A percentile compares a stretch with the other conserved stretches of the same genome.
Evolutionary conservation across 2,113 vertebrate species (phyloP).

Genomic region (Triplophysa dalaica): DNA sequence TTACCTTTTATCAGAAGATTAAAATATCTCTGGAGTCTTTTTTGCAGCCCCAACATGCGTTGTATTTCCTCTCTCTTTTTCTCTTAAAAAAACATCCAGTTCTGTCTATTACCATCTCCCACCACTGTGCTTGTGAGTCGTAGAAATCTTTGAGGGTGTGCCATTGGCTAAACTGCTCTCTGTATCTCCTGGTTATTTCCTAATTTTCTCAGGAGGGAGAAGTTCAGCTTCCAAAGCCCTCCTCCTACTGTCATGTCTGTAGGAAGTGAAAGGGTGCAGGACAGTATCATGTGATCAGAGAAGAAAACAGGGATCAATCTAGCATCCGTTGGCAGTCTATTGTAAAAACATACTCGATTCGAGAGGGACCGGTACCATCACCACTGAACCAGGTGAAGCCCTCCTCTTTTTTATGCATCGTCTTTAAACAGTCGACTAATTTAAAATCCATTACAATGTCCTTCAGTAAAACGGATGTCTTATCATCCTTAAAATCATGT

Average conservation of each 20-base stretch:
- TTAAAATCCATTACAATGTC: background rate
- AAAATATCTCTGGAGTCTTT: slow-evolving; percentile 26
- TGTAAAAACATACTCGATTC: slow-evolving; percentile 39
- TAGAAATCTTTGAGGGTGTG: slow-evolving; percentile 23
- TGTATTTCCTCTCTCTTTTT: background rate
- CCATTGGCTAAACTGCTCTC: slow-evolving; percentile 20
- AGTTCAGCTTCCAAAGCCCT: slow-evolving; percentile 48
- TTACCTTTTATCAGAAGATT: background rate
- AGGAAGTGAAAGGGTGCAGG: slow-evolving; percentile 12
- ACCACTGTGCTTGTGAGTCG: slow-evolving; percentile 31
- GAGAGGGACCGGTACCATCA: slow-evolving; percentile 20
- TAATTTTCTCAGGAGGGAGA: slow-evolving; percentile 20
- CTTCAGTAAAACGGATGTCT: background rate
- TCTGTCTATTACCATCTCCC: slow-evolving; percentile 40
- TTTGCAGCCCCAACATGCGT: slow-evolving; percentile 34
- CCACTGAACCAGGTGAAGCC: slow-evolving; percentile 11
- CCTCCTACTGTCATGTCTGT: background rate
- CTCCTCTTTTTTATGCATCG: background rate
- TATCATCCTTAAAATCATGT: background rate
- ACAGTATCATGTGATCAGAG: slow-evolving; percentile 19
- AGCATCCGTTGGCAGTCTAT: slow-evolving; percentile 8
- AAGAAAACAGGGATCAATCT: slow-evolving; percentile 38
- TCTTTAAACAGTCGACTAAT: background rate
- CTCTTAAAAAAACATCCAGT: slow-evolving; percentile 1
- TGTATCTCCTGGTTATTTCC: background rate